A percentile compares a stretch with the other conserved stretches of the same genome.
Conservation (phyloP, 2,113 vertebrate species). For the Stegostoma tigrinum region DNA sequence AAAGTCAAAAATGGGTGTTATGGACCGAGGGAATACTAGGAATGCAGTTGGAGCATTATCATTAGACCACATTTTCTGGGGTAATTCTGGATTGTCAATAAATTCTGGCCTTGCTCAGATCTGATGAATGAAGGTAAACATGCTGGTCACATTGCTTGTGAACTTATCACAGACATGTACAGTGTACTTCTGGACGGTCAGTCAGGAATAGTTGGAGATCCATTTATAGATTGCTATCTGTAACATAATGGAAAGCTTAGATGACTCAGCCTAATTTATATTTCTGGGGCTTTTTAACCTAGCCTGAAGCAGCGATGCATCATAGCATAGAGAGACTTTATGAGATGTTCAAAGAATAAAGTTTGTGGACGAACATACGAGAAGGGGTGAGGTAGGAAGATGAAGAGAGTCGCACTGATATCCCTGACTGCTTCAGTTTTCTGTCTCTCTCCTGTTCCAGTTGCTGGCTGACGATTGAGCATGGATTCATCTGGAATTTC, state of each 20-base stretch:
- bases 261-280: neutral
- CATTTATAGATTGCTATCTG: neutral
- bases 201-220: too few relatives aligned
- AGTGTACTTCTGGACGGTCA: too few relatives aligned
- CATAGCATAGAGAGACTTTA: neutral
- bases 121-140: too few relatives aligned
- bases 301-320: neutral
- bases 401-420: neutral
- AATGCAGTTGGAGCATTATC: neutral
- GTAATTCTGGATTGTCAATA: neutral
- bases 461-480: constrained; percentile 58
- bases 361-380: neutral
- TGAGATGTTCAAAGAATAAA: neutral
- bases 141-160: neutral
- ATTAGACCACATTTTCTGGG: neutral
- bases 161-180: neutral
- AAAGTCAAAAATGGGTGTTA: too few relatives aligned
- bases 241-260: neutral
- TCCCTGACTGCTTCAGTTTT: neutral
- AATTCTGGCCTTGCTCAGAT: neutral
- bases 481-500: constrained; percentile 61
- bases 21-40: neutral
- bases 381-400: neutral
- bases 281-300: neutral
- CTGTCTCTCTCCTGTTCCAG: constrained; percentile 47